Evolutionary conservation across 2,888 invertebrate genomes (phyloP).

Genomic region (Eupithecia exiguata): DNA sequence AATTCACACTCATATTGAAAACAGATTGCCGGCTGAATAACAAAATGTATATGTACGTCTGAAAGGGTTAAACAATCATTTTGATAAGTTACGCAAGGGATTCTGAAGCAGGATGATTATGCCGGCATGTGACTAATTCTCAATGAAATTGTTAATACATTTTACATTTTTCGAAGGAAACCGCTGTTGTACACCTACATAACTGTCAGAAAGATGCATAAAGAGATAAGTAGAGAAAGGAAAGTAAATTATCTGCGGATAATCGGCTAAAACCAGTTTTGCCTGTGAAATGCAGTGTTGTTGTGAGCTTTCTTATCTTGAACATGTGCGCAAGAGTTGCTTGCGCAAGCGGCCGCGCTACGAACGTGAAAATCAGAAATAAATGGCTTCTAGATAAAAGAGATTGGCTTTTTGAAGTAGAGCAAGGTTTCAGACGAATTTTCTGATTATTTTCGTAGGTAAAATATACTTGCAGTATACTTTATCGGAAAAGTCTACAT

Average conservation of each 20-base stretch:
- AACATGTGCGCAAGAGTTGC: conserved; percentile 72
- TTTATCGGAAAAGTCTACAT: conserved; percentile 12
- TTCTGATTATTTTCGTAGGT: conserved; percentile 28
- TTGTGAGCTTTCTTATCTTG: conserved; percentile 80
- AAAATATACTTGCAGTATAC: conserved; percentile 7
- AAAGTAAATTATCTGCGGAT: conserved; percentile 7
- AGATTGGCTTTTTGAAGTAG: conserved; percentile 37
- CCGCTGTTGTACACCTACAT: background rate
- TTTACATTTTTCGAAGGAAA: background rate
- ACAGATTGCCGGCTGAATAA: conserved; percentile 13
- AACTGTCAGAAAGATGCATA: background rate
- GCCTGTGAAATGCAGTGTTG: conserved; percentile 45
- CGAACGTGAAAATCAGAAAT: conserved; percentile 46
- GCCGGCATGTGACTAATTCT: background rate
- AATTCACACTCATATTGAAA: conserved; percentile 20
- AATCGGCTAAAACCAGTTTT: conserved; percentile 21
- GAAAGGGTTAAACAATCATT: background rate
- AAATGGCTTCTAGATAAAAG: conserved; percentile 45
- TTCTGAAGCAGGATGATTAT: background rate
- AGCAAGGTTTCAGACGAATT: conserved; percentile 33
- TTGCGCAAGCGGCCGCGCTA: conserved; percentile 69
- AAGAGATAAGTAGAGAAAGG: conserved; percentile 9
- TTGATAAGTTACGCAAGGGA: background rate
- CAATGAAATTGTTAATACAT: background rate
- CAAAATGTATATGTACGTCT: background rate